Percentiles rank a stretch among this genome's conserved stretches.
Conservation (phyloP, 2,888 invertebrate species). For the Sarcophaga carnaria region DNA sequence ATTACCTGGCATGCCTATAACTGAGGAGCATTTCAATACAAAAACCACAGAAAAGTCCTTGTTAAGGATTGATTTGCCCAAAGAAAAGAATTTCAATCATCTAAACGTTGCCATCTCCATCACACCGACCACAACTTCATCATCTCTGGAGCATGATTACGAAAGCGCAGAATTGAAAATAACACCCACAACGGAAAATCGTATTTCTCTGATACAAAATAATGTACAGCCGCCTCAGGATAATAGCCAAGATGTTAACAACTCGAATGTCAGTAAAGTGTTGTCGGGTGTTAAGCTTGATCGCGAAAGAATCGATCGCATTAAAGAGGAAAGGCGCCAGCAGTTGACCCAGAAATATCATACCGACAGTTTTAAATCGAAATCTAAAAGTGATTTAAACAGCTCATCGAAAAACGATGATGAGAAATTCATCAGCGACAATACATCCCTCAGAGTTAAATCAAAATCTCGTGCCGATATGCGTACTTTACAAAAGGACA, state of each 20-base stretch:
- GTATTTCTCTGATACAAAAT: constrained; percentile 84
- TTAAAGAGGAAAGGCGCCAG: constrained; percentile 94
- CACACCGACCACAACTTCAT: not conserved
- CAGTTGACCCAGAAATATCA: constrained; percentile 93
- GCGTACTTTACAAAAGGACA: constrained; percentile 78
- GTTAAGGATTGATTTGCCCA: constrained; percentile 61
- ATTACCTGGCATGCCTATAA: constrained; percentile 80
- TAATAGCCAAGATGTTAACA: constrained; percentile 72
- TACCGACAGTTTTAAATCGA: constrained; percentile 88
- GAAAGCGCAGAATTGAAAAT: constrained; percentile 78
- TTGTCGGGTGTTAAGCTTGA: constrained; percentile 85
- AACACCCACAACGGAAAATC: constrained; percentile 85
- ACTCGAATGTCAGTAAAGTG: constrained; percentile 75
- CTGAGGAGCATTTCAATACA: constrained; percentile 77
- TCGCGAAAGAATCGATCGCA: constrained; percentile 93
- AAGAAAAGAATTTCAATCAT: constrained; percentile 68
- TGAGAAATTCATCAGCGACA: constrained; percentile 77
- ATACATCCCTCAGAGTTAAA: constrained; percentile 79
- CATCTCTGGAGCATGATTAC: constrained; percentile 70
- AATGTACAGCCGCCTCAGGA: constrained; percentile 73
- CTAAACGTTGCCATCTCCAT: not conserved
- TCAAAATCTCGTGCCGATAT: constrained; percentile 81
- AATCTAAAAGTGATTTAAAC: constrained; percentile 81
- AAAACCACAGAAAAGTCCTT: constrained; percentile 63
- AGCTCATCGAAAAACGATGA: constrained; percentile 75